Base-by-base conservation (phyloP, 1,140 invertebrate genomes). In the Calliopsis andreniformis region DNA sequence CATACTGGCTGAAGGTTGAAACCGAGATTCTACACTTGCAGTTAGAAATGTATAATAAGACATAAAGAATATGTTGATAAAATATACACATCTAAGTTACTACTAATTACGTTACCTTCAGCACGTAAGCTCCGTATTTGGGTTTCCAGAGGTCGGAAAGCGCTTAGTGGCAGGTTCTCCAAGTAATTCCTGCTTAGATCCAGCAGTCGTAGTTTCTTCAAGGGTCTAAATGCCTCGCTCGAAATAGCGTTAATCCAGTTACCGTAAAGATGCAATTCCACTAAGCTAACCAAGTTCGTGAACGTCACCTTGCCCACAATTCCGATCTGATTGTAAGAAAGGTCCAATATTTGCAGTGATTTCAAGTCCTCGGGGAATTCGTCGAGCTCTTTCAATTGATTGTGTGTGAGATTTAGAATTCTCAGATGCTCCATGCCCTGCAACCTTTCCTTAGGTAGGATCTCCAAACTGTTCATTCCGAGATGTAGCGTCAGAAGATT, bases 121-220 rank as follows among this genome's bases (percentile, higher is more conserved):
- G 96, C 94, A 78, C 94, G 93, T 10, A 97, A 91, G 66, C 94
- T 95, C 80, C 95, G 93, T 79, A 97, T 95, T 90, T 97, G 96
- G 6, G 96, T 96, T 91, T 97, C 97, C 67, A 97, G 89, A 16
- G 95, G 95, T 77, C 93, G 92, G 67, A 97, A 94, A 20, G 96
- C 94, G 82, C 95, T 96, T 63, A 96, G 88, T 14, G 96, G 96
- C 59, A 98, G 92, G 82, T 95, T 94, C 89, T 97, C 96, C 68
- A 98, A 94, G 86, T 96, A 96, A 92, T 98, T 98, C 72, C 94
- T 94, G 78, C 96, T 96, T 35, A 98, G 92, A 90, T 98, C 97
- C 23, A 98, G 92, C n/a, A 95, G 90, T 58, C 95, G 92, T 12
- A 98, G 91, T 89, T 96, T 96, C 84, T 96, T 95, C 35, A 98